Evolutionary conservation across 2,113 vertebrate genomes (phyloP).

Genomic region (Malurus elegans): DNA sequence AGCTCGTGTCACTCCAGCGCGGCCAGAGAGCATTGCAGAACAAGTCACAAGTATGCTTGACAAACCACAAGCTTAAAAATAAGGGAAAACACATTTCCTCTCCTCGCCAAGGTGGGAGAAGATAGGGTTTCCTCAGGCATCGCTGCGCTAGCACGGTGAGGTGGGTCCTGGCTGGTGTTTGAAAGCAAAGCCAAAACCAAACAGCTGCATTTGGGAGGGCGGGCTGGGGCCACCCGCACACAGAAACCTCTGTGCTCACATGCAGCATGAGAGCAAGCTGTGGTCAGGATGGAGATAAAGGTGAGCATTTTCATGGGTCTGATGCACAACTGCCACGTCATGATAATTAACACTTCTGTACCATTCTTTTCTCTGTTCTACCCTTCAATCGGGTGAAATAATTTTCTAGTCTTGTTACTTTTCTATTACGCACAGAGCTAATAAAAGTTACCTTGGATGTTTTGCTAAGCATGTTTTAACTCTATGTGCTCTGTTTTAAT

Average conservation of each 20-base stretch:
- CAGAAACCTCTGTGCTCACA: not conserved
- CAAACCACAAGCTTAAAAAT: conserved; percentile 45
- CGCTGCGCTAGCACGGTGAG: not conserved
- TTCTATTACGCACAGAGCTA: conserved; percentile 22
- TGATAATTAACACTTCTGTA: not conserved
- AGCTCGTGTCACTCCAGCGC: accelerated
- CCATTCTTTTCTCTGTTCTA: not conserved
- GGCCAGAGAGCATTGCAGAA: not conserved
- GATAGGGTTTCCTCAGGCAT: not conserved
- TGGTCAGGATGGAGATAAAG: accelerated
- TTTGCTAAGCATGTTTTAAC: not conserved
- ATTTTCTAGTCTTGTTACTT: conserved; percentile 18
- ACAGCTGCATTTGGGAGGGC: not conserved
- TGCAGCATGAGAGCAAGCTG: accelerated
- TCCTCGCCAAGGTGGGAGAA: conserved; percentile 1
- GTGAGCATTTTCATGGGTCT: not conserved
- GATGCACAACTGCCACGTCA: not conserved
- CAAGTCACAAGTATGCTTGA: conserved; percentile 11
- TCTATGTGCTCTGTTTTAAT: not conserved
- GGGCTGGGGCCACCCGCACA: accelerated
- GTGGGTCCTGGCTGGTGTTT: not conserved
- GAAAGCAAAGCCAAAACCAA: not conserved
- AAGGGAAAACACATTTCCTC: conserved; percentile 34
- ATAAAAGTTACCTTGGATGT: conserved; percentile 30
- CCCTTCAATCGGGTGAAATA: not conserved